Evolutionary conservation across 2,113 vertebrate species (phyloP), one percentile per base, ranked within the genome.

Genomic region (Capreolus pygargus): DNA sequence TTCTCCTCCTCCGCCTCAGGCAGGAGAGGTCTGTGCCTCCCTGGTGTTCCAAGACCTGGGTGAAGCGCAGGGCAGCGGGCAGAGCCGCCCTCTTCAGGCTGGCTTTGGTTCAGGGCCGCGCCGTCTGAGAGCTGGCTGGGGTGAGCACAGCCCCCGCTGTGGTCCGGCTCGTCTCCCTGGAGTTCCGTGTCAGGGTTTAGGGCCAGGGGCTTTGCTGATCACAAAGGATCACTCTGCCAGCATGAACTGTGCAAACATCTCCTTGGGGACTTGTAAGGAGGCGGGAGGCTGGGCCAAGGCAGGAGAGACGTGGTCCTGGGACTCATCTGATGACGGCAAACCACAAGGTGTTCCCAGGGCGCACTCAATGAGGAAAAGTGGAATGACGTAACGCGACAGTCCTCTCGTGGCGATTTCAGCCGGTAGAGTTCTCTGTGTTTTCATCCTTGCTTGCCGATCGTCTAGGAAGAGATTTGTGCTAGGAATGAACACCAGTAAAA

Each of bases 401-500:
- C 90, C 87, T 83, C 92, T 89, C 15, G 70, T 13, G 16, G 85
- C 1, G 36, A 61, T 4, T 67, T 36, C 33, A 76, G 33, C 81
- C 39, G 43, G 1, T 74, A 76, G 79, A 1, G 52, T 7, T 54
- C 45, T 39, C 84, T 23, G 27, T 78, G 92, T 95, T 89, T 94
- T 91, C 47, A 57, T n/a, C 27, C 47, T 13, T 2, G 27, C n/a
- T 19, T 27, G 25, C 57, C 16, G 30, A 12, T n/a, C 1, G 0
- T 94, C 89, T 79, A 79, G 39, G 84, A 84, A 50, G 79, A 78
- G 84, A 64, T 85, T 23, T 81, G 39, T 83, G 70, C 74, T 90
- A 76, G 33, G 88, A 86, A 54, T 50, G 85, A 85, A 92, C 89
- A 76, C 58, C 33, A 82, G 45, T 30, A 76, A 95, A 87, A 76